Evolutionary conservation across 2,888 invertebrate species (phyloP), one percentile per base, ranked within the genome.

Genomic region (Rhagonycha fulva): DNA sequence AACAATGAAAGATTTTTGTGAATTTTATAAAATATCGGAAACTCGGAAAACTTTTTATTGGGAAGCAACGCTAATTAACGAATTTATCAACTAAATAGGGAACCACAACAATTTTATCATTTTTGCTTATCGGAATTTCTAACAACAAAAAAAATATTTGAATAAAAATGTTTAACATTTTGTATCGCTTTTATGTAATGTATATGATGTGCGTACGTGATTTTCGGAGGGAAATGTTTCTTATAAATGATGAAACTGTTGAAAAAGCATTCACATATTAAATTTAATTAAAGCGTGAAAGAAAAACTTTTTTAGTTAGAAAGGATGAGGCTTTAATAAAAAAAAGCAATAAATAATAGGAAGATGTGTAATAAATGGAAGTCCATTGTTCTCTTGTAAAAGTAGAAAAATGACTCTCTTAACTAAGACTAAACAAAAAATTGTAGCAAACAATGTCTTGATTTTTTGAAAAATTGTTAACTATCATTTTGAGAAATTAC

Each of bases 291-390:
- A 47, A 47, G 47, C 7, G 47, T 11, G 47, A n/a, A 47, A 47
- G 26, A 47, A 47, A 47, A n/a, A 47, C 47, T 47, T n/a, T 47
- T 47, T 47, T 47, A 47, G 47, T 47, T 47, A 47, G n/a, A 47
- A 47, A 47, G 47, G n/a, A 47, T 7, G 47, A 47, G 47, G 47
- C 47, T n/a, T 47, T 47, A 47, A 47, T 47, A 47, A 47, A 47
- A 47, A 47, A 47, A 47, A 5, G 47, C 66, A 24, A 66, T 71
- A 66, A 71, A 71, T 71, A 66, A 66, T 66, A 63, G 67, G 68
- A 68, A 14, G 61, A n/a, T 26, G 28, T n/a, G 72, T 68, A 68
- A 67, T 72, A 68, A 72, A 72, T 72, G 68, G 68, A 68, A 30
- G 19, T 30, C 32, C 62, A 62, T 66, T 63, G 24, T 32, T 32